Conservation (phyloP, 2,888 invertebrate species). For the Aspidiotus destructor region DNA sequence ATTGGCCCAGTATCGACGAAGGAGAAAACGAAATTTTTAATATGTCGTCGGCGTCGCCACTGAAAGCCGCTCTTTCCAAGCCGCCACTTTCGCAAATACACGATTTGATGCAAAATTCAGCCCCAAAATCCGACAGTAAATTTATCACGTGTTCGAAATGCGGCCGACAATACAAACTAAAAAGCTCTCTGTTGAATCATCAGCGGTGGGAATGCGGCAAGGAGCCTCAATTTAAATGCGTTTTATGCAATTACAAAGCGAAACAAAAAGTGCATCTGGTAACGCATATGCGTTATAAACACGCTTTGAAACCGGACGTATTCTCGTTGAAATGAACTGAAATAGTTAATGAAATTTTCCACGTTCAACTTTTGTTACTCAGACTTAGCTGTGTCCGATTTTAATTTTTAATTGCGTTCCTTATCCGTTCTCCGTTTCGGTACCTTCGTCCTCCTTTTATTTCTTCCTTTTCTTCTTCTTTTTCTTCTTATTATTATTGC, state of each 20-base stretch:
- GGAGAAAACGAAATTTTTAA: constrained; percentile 26
- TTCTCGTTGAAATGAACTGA: constrained; percentile 19
- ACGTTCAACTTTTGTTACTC: no score
- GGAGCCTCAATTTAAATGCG: constrained; percentile 40
- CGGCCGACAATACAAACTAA: constrained; percentile 37
- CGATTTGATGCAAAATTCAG: constrained; percentile 30
- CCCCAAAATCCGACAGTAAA: constrained; percentile 30
- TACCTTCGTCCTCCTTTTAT: no score
- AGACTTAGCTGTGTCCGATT: no score
- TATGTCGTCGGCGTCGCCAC: constrained; percentile 22
- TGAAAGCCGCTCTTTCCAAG: constrained; percentile 32
- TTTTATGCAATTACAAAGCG: constrained; percentile 39
- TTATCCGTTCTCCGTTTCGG: no score
- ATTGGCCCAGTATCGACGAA: constrained; percentile 29
- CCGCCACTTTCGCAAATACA: constrained; percentile 29
- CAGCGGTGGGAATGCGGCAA: constrained; percentile 39
- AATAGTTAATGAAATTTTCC: neutral
- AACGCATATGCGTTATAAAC: constrained; percentile 36
- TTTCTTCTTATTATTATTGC: no score
- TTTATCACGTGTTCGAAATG: constrained; percentile 35
- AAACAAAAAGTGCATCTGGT: constrained; percentile 42
- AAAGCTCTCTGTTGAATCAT: constrained; percentile 38
- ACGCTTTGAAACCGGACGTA: constrained; percentile 33
- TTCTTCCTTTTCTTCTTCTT: no score
- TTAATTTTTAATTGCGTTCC: no score